Evolutionary conservation across 2,888 invertebrate species (phyloP).

Genomic region (Acholoe squamosa): DNA sequence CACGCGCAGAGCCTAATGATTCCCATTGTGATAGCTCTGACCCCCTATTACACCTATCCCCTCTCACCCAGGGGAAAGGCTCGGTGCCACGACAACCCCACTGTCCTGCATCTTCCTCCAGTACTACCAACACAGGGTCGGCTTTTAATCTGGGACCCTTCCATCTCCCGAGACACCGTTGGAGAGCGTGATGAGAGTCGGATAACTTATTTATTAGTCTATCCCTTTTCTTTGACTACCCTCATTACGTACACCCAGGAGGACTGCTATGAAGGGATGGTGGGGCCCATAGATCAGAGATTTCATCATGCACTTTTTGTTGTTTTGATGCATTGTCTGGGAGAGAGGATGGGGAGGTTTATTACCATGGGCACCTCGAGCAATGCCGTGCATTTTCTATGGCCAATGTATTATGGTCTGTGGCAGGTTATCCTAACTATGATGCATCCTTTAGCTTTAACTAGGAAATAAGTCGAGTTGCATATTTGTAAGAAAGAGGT

Average conservation of each 20-base stretch:
- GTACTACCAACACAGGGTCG: background rate
- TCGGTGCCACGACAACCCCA: background rate
- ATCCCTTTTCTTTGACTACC: background rate
- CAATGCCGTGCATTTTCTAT: no score
- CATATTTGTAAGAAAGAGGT: no score
- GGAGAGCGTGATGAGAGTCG: background rate
- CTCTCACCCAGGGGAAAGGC: background rate
- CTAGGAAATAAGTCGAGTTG: no score
- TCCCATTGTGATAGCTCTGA: background rate
- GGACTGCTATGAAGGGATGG: background rate
- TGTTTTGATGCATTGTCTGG: background rate
- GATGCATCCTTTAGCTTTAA: no score
- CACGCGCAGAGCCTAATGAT: slow-evolving; percentile 2
- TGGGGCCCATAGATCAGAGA: background rate
- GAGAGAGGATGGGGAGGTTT: no score
- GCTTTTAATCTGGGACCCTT: slow-evolving; percentile 17
- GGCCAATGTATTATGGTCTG: no score
- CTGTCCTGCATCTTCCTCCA: background rate
- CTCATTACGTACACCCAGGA: background rate
- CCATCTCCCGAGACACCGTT: background rate
- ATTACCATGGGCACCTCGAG: no score
- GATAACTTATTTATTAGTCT: background rate
- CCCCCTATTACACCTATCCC: background rate
- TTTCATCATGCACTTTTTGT: background rate
- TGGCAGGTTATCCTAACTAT: no score